These are phyloP conservation scores for Chrysoperla carnea DNA, from an alignment of 1,140 invertebrate genomes.

Conservation along the genomic window DNA sequence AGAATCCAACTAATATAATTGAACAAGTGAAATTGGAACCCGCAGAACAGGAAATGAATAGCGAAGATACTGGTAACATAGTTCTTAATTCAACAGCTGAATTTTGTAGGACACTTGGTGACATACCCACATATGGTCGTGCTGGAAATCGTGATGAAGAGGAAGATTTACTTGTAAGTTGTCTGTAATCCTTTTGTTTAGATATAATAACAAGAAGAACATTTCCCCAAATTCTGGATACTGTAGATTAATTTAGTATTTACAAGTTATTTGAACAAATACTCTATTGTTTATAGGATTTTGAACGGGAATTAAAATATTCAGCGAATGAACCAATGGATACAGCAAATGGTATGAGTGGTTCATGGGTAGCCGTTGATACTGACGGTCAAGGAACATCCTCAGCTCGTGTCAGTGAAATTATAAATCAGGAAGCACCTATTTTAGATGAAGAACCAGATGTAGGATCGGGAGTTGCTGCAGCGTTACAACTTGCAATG, in stretches of 20 bases:
- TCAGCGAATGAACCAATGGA: conserved; percentile 1
- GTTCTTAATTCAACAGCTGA: conserved; percentile 88
- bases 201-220: conserved; percentile 1
- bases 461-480: conserved; percentile 78
- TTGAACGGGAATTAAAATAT: conserved; percentile 17
- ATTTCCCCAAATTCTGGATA: conserved; percentile 16
- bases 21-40: conserved; percentile 25
- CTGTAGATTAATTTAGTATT: no score
- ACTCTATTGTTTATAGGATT: conserved; percentile 9
- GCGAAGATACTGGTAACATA: conserved; percentile 37
- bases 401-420: conserved; percentile 7
- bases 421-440: conserved; percentile 35
- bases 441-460: conserved; percentile 92
- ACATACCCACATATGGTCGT: conserved; percentile 84
- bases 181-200: conserved; percentile 1
- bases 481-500: conserved; percentile 78
- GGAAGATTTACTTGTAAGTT: conserved; percentile 57
- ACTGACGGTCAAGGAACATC: conserved; percentile 21
- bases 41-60: conserved; percentile 20
- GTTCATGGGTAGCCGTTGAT: conserved; percentile 30
- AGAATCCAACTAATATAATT: conserved; percentile 23
- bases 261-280: no score
- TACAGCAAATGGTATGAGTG: conserved; percentile 1
- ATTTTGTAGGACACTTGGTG: conserved; percentile 86
- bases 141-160: conserved; percentile 75